A percentile compares a stretch with the other conserved stretches of the same genome.
Evolutionary conservation across 2,888 invertebrate genomes (phyloP).

Genomic region (Stegana nigrithorax): DNA sequence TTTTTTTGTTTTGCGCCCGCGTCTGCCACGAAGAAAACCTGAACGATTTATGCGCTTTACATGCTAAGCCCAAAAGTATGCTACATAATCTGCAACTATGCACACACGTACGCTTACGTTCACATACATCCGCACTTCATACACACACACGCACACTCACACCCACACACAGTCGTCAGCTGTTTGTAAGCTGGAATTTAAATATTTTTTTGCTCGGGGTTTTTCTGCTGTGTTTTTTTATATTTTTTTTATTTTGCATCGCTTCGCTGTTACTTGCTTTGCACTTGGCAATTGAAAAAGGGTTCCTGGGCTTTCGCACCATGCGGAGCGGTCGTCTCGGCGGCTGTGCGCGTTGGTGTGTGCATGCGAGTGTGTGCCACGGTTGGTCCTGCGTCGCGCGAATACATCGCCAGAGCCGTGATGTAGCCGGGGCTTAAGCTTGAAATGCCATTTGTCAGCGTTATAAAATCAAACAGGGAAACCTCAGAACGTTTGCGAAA

Average conservation of each 20-base stretch:
- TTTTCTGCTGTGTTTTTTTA: slow-evolving; percentile 1
- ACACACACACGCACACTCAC: not conserved
- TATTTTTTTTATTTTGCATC: slow-evolving; percentile 34
- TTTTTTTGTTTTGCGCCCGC: not conserved
- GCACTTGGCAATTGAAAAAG: slow-evolving; percentile 29
- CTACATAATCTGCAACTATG: slow-evolving; percentile 45
- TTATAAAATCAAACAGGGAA: slow-evolving; percentile 60
- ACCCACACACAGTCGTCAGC: slow-evolving; percentile 8
- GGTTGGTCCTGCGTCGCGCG: too few species aligned
- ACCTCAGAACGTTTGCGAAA: slow-evolving; percentile 49
- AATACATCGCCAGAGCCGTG: not conserved
- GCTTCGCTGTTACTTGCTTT: slow-evolving; percentile 4
- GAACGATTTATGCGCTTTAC: slow-evolving; percentile 58
- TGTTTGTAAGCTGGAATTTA: slow-evolving; percentile 56
- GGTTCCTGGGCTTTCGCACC: slow-evolving; percentile 20
- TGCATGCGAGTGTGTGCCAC: too few species aligned
- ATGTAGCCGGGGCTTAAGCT: slow-evolving; percentile 46
- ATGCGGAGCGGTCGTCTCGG: too few species aligned
- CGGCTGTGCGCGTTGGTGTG: too few species aligned
- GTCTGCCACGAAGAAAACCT: not conserved
- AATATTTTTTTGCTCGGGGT: slow-evolving; percentile 33
- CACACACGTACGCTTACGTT: slow-evolving; percentile 40
- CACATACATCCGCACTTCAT: not conserved
- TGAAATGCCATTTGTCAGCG: slow-evolving; percentile 60
- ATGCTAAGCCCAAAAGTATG: slow-evolving; percentile 56